Percentiles rank a stretch among this genome's conserved stretches.
Conservation (phyloP, 2,888 invertebrate species). For the Acanthopleura granulata region DNA sequence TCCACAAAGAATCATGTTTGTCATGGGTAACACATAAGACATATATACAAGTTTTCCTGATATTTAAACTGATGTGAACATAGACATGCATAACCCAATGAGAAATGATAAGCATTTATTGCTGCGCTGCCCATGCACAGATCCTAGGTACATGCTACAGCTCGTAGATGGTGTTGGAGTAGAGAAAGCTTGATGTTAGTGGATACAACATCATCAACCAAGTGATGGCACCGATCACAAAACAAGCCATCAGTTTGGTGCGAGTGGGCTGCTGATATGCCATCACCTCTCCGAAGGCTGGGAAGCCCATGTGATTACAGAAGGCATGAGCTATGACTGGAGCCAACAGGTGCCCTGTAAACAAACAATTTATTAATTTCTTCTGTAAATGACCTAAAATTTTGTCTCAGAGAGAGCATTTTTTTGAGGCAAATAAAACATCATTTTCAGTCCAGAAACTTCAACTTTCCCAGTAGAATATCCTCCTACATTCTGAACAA, state of each 20-base stretch:
- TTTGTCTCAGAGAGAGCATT: too few relatives aligned
- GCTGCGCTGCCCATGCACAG: too few relatives aligned
- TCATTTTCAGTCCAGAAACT: too few relatives aligned
- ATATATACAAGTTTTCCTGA: too few relatives aligned
- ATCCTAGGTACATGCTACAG: slow-evolving; percentile 26
- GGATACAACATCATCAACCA: slow-evolving; percentile 85
- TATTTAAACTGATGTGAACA: too few relatives aligned
- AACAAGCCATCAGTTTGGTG: slow-evolving; percentile 76
- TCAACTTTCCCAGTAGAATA: too few relatives aligned
- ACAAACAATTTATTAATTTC: slow-evolving; percentile 18
- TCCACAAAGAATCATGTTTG: too few relatives aligned
- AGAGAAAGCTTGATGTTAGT: slow-evolving; percentile 79
- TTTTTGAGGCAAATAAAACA: too few relatives aligned
- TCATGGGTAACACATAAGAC: too few relatives aligned
- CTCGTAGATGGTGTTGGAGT: slow-evolving; percentile 70
- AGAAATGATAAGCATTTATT: too few relatives aligned
- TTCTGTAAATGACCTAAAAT: neutral
- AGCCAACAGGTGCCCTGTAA: slow-evolving; percentile 81
- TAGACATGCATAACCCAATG: too few relatives aligned
- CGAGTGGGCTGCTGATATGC: slow-evolving; percentile 76
- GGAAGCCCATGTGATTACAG: slow-evolving; percentile 97
- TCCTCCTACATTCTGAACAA: too few relatives aligned
- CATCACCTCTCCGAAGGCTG: slow-evolving; percentile 83
- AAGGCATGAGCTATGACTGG: slow-evolving; percentile 92
- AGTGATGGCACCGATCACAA: slow-evolving; percentile 80